Evolutionary conservation across 2,113 vertebrate species (phyloP).

Genomic region (Leptobrachium ailaonicum): DNA sequence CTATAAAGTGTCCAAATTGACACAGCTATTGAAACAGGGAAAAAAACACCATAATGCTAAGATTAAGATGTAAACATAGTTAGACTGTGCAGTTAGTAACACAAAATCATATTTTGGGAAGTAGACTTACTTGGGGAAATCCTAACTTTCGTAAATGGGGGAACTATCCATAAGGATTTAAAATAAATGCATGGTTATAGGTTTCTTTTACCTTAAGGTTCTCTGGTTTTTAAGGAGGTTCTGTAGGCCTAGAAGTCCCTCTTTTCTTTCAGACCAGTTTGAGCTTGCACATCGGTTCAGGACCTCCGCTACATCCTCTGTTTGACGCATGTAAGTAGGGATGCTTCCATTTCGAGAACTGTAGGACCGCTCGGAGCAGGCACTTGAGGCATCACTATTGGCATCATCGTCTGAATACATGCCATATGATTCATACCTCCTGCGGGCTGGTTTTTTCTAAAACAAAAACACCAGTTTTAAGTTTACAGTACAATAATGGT

Average conservation of each 20-base stretch:
- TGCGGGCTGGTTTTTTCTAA: slow-evolving; percentile 92
- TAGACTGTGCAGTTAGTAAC: too few species aligned
- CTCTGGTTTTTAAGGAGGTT: slow-evolving; percentile 91
- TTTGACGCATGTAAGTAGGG: slow-evolving; percentile 93
- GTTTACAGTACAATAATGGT: too few species aligned
- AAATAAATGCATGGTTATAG: too few species aligned
- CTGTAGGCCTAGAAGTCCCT: slow-evolving; percentile 90
- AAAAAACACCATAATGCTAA: too few species aligned
- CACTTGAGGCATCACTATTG: slow-evolving; percentile 94
- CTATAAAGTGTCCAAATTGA: too few species aligned
- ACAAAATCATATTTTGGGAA: too few species aligned
- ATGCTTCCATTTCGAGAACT: slow-evolving; percentile 94
- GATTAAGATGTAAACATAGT: too few species aligned
- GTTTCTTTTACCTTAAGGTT: slow-evolving; percentile 79
- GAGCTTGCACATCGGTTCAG: slow-evolving; percentile 93
- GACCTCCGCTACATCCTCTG: slow-evolving; percentile 93
- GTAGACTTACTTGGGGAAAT: too few species aligned
- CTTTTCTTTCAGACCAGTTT: slow-evolving; percentile 97
- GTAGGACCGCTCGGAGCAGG: slow-evolving; percentile 91
- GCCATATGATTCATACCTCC: slow-evolving; percentile 86
- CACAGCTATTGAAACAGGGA: too few species aligned
- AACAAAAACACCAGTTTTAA: slow-evolving; percentile 23
- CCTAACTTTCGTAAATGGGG: too few species aligned
- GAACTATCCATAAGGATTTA: too few species aligned
- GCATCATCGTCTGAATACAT: slow-evolving; percentile 96